Evolutionary conservation across 1,140 invertebrate species (phyloP).

Genomic region (Ostrea edulis): DNA sequence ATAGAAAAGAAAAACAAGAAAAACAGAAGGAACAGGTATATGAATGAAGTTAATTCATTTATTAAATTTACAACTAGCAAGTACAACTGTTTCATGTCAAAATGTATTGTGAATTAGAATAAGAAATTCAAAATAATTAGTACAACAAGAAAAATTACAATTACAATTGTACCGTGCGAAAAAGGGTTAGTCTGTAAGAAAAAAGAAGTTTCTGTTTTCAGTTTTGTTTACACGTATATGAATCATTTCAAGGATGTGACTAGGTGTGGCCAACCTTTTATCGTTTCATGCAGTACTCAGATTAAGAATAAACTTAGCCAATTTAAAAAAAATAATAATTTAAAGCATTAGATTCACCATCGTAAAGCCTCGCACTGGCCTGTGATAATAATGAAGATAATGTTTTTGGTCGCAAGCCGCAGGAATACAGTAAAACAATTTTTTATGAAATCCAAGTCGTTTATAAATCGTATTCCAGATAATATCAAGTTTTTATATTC

Average conservation of each 20-base stretch:
- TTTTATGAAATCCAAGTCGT: slow-evolving; percentile 22
- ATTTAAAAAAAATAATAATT: slow-evolving; percentile 15
- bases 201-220: neutral
- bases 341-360: neutral
- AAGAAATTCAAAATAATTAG: too few relatives aligned
- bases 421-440: slow-evolving; percentile 18
- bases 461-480: slow-evolving; percentile 29
- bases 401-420: slow-evolving; percentile 20
- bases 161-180: too few relatives aligned
- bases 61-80: neutral
- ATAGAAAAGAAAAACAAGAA: slow-evolving; percentile 47
- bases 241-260: slow-evolving; percentile 35
- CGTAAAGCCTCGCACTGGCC: neutral
- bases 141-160: too few relatives aligned
- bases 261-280: slow-evolving; percentile 15
- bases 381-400: slow-evolving; percentile 36
- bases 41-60: neutral
- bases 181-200: neutral
- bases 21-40: slow-evolving; percentile 44
- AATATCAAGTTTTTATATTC: slow-evolving; percentile 9
- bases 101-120: neutral
- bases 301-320: slow-evolving; percentile 14
- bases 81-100: neutral
- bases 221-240: slow-evolving; percentile 10
- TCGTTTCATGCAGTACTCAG: slow-evolving; percentile 33